Conservation (phyloP, 2,888 invertebrate species). For the Tenthredo notha region DNA sequence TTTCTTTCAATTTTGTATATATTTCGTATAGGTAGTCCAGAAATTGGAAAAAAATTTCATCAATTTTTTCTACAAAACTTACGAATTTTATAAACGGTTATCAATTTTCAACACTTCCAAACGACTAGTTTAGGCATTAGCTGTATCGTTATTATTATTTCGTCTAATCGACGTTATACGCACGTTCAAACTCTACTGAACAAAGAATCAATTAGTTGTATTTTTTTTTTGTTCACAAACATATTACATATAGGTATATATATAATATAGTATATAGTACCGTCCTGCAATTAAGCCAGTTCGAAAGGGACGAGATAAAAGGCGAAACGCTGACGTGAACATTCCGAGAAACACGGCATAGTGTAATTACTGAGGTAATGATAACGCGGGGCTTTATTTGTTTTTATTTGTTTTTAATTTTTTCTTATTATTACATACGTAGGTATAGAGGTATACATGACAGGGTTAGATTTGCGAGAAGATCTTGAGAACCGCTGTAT, state of each 20-base stretch:
- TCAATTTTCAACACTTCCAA: not conserved
- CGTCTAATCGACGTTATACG: slow-evolving; percentile 11
- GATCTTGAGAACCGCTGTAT: slow-evolving; percentile 50
- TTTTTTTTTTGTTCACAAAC: not conserved
- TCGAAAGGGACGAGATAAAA: not conserved
- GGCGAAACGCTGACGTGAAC: not conserved
- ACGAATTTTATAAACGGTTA: not conserved
- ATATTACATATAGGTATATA: not conserved
- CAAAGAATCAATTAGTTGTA: slow-evolving; percentile 43
- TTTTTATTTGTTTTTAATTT: not conserved
- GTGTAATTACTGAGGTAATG: not conserved
- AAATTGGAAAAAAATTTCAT: no score
- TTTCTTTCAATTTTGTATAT: not conserved
- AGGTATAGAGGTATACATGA: not conserved
- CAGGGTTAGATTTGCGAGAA: not conserved
- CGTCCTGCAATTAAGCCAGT: not conserved
- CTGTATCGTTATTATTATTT: not conserved
- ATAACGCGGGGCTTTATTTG: not conserved
- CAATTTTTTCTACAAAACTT: no score
- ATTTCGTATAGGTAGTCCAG: not conserved
- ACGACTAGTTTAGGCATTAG: not conserved
- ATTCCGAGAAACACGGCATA: not conserved
- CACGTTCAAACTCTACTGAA: slow-evolving; percentile 12
- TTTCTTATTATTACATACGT: not conserved
- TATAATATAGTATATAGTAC: not conserved